Base-by-base conservation (phyloP, 2,113 vertebrate species). In the Larimichthys polyactis region DNA sequence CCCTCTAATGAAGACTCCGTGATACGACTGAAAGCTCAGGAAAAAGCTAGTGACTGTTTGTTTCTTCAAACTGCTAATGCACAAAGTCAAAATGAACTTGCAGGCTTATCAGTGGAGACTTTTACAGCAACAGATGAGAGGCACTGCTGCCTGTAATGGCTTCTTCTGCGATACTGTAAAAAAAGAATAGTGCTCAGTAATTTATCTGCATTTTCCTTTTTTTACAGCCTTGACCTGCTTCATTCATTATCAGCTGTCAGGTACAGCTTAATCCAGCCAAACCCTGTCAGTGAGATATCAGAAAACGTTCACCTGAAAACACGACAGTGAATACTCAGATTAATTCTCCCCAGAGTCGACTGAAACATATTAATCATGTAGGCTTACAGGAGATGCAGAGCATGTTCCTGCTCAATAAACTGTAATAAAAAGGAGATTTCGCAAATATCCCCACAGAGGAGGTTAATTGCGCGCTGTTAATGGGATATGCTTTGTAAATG, bases 281-380 rank as follows among this genome's bases (percentile, higher is more conserved):
- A 67, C 49, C 36, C 77, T 90, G 78, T 69, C 82, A 62, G 74
- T 19, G 44, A 88, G 66, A 82, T 83, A 90, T 88, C 83, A 74
- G 73, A 76, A 86, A 75, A 84, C 24, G 7, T 59, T 91, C 65
- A 90, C 80, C 88, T 89, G 66, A 49, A 75, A 90, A 84, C 87
- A 87, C 67, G 17, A 54, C 67, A 55, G 78, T 84, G 87, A 90
- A 87, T 76, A 73, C 83, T 88, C 77, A 59, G 78, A 90, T 82
- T 91, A 90, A 76, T 81, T 87, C 77, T 83, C 91, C 81, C 85
- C 46, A 19, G 76, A 78, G 82, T 74, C 57, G 15, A 70, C 62
- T 64, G 24, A 82, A 91, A 91, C 81, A 82, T 88, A 79, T 88
- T 90, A 84, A 92, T 93, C 90, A 85, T 74, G 71, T 68, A 2